Conservation (phyloP, 2,113 vertebrate genomes). For the Carettochelys insculpta region DNA sequence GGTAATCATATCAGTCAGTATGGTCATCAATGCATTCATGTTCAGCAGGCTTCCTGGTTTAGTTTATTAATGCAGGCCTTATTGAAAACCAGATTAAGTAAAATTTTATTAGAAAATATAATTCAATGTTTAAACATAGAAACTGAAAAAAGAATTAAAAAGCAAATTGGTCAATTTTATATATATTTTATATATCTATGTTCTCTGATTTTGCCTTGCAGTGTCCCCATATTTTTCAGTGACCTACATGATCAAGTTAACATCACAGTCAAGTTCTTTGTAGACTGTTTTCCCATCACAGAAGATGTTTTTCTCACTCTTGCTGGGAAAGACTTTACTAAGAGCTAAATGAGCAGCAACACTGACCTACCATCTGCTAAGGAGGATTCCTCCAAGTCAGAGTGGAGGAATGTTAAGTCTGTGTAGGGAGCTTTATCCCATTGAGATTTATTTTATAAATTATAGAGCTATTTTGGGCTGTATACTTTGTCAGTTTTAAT, state of each 20-base stretch:
- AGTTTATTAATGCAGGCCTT: not conserved
- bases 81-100: not conserved
- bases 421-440: not conserved
- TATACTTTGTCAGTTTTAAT: not conserved
- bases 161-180: not conserved
- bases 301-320: not conserved
- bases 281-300: not conserved
- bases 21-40: not conserved
- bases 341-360: not conserved
- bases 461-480: not conserved
- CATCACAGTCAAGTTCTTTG: not conserved
- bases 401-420: not conserved
- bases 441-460: accelerated
- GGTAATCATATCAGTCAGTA: not conserved
- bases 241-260: not conserved
- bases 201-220: not conserved
- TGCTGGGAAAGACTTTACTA: not conserved
- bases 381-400: not conserved
- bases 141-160: not conserved
- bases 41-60: not conserved
- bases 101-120: not conserved
- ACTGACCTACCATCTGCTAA: not conserved
- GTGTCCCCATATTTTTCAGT: not conserved
- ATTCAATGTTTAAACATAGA: not conserved
- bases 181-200: not conserved